These are phyloP conservation scores for Sinocyclocheilus anshuiensis DNA, from an alignment of 2,113 vertebrate species.

Conservation along the genomic window DNA sequence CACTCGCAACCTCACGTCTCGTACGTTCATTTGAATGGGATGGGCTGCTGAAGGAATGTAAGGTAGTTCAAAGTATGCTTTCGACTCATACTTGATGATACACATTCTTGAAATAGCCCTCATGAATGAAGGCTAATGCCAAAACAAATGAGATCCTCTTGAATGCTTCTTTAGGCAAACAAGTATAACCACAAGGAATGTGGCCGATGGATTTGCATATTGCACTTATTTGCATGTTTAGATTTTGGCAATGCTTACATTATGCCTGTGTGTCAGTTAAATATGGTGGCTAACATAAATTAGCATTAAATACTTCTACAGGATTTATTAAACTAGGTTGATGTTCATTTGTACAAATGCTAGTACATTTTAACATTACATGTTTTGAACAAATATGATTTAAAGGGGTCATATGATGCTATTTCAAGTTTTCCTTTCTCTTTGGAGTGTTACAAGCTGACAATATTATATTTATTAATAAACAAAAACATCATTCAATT, in stretches of 20 bases:
- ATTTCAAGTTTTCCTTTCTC: no score
- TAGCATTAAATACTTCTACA: neutral
- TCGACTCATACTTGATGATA: neutral
- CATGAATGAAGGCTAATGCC: neutral
- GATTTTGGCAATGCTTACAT: neutral
- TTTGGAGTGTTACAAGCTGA: no score
- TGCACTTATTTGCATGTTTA: neutral
- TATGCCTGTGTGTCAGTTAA: neutral
- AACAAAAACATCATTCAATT: no score
- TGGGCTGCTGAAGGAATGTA: conserved; percentile 14
- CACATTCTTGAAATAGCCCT: conserved; percentile 12
- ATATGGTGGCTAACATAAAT: neutral
- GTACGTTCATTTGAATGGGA: neutral
- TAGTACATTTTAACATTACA: no score
- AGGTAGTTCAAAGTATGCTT: conserved; percentile 7
- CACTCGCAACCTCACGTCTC: neutral
- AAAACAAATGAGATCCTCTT: neutral
- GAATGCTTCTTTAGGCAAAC: neutral
- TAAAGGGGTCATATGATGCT: no score
- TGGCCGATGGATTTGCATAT: neutral
- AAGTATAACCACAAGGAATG: neutral
- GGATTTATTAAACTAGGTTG: no score
- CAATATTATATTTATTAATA: no score
- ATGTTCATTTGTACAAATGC: no score
- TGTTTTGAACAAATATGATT: neutral